These are phyloP conservation scores for Pogonomyrmex barbatus DNA, from an alignment of 1,140 invertebrate genomes.

Conservation along the genomic window DNA sequence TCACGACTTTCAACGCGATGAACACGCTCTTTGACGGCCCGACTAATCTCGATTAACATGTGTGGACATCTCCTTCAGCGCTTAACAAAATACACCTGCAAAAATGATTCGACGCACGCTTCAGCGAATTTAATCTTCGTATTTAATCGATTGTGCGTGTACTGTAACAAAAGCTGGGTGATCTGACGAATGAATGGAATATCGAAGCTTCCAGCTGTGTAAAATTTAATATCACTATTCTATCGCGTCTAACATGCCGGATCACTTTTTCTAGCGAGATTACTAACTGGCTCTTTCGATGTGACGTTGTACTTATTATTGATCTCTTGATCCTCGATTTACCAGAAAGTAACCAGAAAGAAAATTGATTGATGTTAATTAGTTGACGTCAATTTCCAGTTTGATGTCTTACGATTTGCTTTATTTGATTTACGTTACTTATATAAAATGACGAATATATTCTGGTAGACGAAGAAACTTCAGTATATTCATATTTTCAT, in stretches of 20 bases:
- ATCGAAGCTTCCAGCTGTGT: background rate
- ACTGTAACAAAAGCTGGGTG: conserved; percentile 4
- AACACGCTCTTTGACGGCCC: conserved; percentile 60
- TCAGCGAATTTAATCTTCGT: background rate
- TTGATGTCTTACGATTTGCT: background rate
- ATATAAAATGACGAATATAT: too few relatives aligned
- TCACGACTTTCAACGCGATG: conserved; percentile 70
- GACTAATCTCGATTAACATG: conserved; percentile 34
- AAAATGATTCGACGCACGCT: conserved; percentile 19
- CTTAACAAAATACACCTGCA: conserved; percentile 27
- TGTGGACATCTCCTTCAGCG: background rate
- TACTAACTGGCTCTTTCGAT: background rate
- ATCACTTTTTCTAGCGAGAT: background rate
- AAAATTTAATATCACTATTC: conserved; percentile 8
- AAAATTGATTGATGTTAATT: background rate
- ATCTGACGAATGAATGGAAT: background rate
- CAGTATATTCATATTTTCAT: too few relatives aligned
- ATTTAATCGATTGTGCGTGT: background rate
- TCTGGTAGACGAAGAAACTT: too few relatives aligned
- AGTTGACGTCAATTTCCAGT: background rate
- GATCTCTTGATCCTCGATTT: background rate
- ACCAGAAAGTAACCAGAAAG: background rate
- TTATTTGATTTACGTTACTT: background rate
- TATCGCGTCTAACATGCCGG: background rate
- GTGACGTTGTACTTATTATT: background rate